Base-by-base conservation (phyloP, 2,113 vertebrate species). In the Dryoscopus gambensis region DNA sequence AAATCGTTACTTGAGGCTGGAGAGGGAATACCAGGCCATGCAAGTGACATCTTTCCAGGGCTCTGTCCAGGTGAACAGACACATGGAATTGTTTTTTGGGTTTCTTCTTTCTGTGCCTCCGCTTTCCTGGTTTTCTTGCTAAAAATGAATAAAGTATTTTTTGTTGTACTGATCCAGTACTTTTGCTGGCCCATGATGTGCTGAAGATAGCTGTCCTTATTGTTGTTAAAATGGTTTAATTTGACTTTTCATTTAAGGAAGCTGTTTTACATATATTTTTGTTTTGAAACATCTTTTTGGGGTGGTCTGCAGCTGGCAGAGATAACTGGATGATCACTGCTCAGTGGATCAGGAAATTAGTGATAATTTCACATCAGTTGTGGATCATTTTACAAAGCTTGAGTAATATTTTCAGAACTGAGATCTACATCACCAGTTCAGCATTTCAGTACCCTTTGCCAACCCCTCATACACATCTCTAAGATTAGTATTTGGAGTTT, bases 1-100 rank as follows among this genome's bases (percentile, higher is more conserved):
- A 57, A 98, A 97, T 40, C 98, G 97, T 44, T 98, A 98, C 89
- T 94, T 98, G 27, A 98, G 97, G 88, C 97, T 99, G 82, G 98
- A 99, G 71, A 97, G 91, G 46, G 98, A 98, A 6, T 94, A 97
- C 28, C 98, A 98, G 44, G 57, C 91, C 18, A 9, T 83, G 50
- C 97, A 97, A 25, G 80, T 95, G 87, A 12, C 94, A 12, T 55
- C 96, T 44, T 96, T 97, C 80, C 97, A 96, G 67, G 84, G 74
- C 65, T 52, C 88, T 27, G 75, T 65, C 78, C 96, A 97, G 94
- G 98, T 98, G 93, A 91, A 56, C 39, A 91, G 46, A 76, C 8
- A 46, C 1, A 59, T n/a, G 23, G 60, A 83, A 46, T 19, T 23
- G 5, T 7, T 64, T 22, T 22, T 42, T 28, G 49, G 35, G 4